Evolutionary conservation across 1,140 invertebrate genomes (phyloP), one percentile per base, ranked within the genome.

Genomic region (Hypsibius dujardini): DNA sequence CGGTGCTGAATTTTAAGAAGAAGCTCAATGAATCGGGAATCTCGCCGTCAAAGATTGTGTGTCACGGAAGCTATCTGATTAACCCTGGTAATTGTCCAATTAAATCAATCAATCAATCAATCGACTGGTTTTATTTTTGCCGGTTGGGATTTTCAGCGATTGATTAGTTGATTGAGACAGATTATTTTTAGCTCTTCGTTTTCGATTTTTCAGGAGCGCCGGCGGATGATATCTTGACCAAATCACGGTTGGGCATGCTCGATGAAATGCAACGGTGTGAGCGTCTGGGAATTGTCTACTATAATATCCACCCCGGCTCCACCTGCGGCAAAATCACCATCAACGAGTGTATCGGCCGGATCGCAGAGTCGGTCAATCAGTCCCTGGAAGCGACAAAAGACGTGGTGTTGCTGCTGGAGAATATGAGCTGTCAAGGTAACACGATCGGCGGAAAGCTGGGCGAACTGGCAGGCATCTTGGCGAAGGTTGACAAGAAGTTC

Each of bases 251-350:
- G 40, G 74, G 76, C 7, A 74, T 84, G 40, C 71, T 83, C 2
- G 83, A 84, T 73, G 83, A 84, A 70, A 75, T 84, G 15, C 73
- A 77, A 71, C 74, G 81, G 56, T 83, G 82, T 77, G 80, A 84
- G 72, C 75, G 76, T 50, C 76, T 84, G 1, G 82, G 82, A 40
- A 78, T 84, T 14, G 75, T 73, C 42, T 75, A 81, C n/a, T 83
- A 79, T 75, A 84, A 84, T 73, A 82, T 84, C 70, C 83, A 84
- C 75, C 82, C 83, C 72, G 62, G 62, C 45, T 84, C 83, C 14
- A 79, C 80, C 28, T 78, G 78, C 74, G 81, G 80, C 1, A 74
- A 79, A 72, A 78, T 78, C 14, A 75, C 72, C 60, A 73, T 75
- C 1, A 78, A 81, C 46, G 76, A 83, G 71, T 80, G 80, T 74